Conservation (phyloP, 2,888 invertebrate species). For the Phasia obesa region DNA sequence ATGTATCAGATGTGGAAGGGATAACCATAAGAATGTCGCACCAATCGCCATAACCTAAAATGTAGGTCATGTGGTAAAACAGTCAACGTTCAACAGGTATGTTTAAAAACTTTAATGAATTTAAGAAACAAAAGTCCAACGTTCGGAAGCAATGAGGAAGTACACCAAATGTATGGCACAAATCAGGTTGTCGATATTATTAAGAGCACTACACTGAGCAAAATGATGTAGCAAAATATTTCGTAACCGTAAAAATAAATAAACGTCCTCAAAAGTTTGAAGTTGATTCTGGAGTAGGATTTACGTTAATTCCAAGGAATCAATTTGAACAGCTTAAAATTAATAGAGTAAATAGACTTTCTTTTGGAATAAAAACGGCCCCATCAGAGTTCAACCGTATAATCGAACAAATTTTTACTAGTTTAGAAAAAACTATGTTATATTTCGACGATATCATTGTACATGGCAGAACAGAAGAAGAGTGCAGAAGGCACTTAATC, state of each 20-base stretch:
- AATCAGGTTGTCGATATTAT: neutral
- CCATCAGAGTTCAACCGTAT: neutral
- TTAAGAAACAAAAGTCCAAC: neutral
- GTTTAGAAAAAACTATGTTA: neutral
- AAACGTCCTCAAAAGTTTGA: slow-evolving; percentile 47
- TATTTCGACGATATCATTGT: slow-evolving; percentile 9
- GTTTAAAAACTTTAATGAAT: slow-evolving; percentile 5
- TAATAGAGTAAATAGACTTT: neutral
- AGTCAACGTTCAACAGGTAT: neutral
- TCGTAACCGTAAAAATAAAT: slow-evolving; percentile 42
- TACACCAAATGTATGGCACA: slow-evolving; percentile 22
- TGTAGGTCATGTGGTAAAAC: slow-evolving; percentile 12
- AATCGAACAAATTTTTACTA: neutral
- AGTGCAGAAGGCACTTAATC: neutral
- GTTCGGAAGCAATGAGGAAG: neutral
- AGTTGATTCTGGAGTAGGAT: slow-evolving; percentile 32
- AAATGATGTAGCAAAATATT: neutral
- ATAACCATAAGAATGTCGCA: slow-evolving; percentile 9
- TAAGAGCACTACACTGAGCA: neutral
- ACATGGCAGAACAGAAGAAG: neutral
- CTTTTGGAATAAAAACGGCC: slow-evolving; percentile 5
- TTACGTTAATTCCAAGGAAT: slow-evolving; percentile 19
- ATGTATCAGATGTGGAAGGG: neutral
- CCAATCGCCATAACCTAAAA: neutral
- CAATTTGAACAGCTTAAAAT: neutral